Conservation (phyloP, 2,113 vertebrate genomes). For the Empidonax traillii region DNA sequence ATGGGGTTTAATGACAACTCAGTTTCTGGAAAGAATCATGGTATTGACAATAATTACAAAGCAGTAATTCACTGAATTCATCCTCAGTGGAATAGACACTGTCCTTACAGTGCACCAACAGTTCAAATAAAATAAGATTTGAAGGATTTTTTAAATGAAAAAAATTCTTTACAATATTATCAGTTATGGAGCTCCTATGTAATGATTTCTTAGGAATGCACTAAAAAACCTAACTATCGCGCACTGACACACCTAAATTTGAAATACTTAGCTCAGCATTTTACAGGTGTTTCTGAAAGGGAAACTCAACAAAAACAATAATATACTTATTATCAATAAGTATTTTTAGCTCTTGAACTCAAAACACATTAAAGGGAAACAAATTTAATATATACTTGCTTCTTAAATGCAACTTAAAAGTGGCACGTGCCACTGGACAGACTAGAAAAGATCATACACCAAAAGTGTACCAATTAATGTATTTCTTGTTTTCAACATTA, state of each 20-base stretch:
- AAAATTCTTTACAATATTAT: neutral
- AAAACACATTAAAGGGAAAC: neutral
- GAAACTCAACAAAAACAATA: neutral
- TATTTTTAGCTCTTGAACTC: neutral
- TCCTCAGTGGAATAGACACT: conserved; percentile 2
- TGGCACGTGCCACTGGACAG: neutral
- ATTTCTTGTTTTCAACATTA: neutral
- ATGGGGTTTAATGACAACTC: neutral
- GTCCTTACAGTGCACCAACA: conserved; percentile 21
- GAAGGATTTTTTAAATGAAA: neutral
- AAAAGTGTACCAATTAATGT: neutral
- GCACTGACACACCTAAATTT: neutral
- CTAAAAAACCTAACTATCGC: neutral
- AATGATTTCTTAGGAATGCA: neutral
- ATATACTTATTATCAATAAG: neutral
- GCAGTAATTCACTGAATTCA: conserved; percentile 56
- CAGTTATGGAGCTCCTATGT: neutral
- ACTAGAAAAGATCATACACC: neutral
- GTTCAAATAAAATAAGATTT: conserved; percentile 23
- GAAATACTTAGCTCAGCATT: neutral
- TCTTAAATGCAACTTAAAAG: neutral
- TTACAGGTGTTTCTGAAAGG: neutral
- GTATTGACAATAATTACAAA: conserved; percentile 62
- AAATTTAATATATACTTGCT: neutral
- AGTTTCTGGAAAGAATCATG: conserved; percentile 61